These are phyloP conservation scores for Octopus sinensis DNA, from an alignment of 1,140 invertebrate species.

Conservation along the genomic window DNA sequence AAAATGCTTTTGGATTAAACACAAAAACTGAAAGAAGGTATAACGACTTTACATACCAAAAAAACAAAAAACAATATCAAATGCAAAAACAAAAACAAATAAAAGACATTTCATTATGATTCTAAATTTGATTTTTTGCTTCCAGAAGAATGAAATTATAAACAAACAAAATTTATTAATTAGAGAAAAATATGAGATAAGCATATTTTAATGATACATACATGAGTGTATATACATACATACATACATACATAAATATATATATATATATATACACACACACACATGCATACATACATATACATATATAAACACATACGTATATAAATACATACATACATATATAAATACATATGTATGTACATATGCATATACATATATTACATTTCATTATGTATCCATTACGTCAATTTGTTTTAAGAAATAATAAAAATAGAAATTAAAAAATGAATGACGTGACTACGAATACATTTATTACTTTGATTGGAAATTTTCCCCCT, in stretches of 20 bases:
- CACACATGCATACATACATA: background rate
- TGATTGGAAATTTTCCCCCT: no score
- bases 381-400: no score
- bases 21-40: no score
- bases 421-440: no score
- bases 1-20: no score
- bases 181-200: background rate
- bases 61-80: no score
- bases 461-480: no score
- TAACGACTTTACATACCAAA: no score
- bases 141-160: slow-evolving; percentile 39
- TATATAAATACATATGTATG: background rate
- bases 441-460: no score
- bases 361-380: background rate
- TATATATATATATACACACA: background rate
- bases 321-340: background rate
- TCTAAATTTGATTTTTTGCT: slow-evolving; percentile 27
- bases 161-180: background rate
- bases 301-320: background rate
- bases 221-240: background rate
- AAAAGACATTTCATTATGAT: no score
- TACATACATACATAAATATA: background rate
- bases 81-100: no score
- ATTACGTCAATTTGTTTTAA: no score
- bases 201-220: background rate